Evolutionary conservation across 2,113 vertebrate genomes (phyloP).

Genomic region (Hemiprocne comata): DNA sequence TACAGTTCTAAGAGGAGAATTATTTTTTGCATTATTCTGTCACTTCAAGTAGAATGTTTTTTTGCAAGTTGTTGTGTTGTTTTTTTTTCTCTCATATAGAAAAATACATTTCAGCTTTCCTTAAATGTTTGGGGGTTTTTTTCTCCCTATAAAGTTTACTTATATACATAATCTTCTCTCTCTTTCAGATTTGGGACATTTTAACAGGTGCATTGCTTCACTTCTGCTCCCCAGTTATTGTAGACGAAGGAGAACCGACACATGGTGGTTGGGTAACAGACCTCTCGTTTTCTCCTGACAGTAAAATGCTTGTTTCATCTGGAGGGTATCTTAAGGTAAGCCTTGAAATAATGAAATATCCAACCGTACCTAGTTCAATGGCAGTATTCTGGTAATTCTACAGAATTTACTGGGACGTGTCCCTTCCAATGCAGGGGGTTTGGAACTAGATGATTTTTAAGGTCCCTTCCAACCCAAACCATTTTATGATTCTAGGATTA

Average conservation of each 20-base stretch:
- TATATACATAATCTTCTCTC: background rate
- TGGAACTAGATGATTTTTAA: too few species aligned
- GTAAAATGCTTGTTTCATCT: constrained; percentile 86
- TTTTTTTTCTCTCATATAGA: background rate
- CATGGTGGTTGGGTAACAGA: constrained; percentile 94
- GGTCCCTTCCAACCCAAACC: too few species aligned
- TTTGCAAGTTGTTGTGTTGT: background rate
- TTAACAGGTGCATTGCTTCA: constrained; percentile 82
- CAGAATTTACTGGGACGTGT: background rate
- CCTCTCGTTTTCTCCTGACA: constrained; percentile 90
- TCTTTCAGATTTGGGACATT: constrained; percentile 86
- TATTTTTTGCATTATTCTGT: background rate
- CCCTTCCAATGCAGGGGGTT: too few species aligned
- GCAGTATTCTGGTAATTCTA: background rate
- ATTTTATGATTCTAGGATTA: background rate
- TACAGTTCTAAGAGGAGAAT: background rate
- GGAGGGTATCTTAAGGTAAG: constrained; percentile 92
- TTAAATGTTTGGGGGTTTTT: background rate
- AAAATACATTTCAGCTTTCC: background rate
- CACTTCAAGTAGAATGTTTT: background rate
- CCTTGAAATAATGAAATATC: background rate
- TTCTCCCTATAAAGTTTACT: background rate
- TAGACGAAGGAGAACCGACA: constrained; percentile 84
- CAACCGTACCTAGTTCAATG: background rate
- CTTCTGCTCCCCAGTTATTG: constrained; percentile 78